Evolutionary conservation across 2,797 vertebrate species (phyloP), one percentile per base, ranked within the genome.

Genomic region (Linurgus olivaceus): DNA sequence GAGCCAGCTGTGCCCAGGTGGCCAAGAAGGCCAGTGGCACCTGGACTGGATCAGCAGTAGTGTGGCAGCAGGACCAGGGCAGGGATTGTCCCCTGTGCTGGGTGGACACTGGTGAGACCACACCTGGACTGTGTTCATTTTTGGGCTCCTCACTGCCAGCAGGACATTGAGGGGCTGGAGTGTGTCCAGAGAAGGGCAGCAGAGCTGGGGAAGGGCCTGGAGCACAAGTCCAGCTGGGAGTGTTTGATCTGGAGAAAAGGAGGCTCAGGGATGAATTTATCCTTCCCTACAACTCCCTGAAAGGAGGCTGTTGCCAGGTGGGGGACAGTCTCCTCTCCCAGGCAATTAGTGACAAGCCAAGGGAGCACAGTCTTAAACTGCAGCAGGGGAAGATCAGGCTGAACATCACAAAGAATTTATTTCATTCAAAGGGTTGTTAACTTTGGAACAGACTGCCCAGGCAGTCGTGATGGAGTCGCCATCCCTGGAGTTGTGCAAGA

Each of bases 181-280:
- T 0, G 0, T 6, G 10, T 48, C 29, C 50, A 29, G 35, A 40
- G 68, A 25, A 33, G 12, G 24, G 3, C 15, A 63, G 1, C 0
- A 0, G 40, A 45, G 28, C 23, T 71, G 28, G 58, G 28, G 12
- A 54, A 47, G 3, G 18, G 8, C 15, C 23, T 28, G 48, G 10
- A 82, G 8, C 40, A 40, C 19, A 38, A 10, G 7, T 6, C 40
- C 38, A 38, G 15, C 28, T 82, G 48, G 3, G 11, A 4, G 2
- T n/a, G 57, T 28, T 71, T 16, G 5, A 4, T 16, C 40, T 28
- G 33, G 15, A 47, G 48, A 8, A 54, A 10, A 54, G 24, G 40
- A 72, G 23, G 8, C 48, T 47, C 15, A 4, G 67, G 24, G 33
- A 8, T 63, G 2, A 82, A 29, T 47, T 45, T n/a, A 3, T 38